These are phyloP conservation scores for Lindbergichthys nudifrons DNA, from an alignment of 2,797 vertebrate species.

Conservation along the genomic window DNA sequence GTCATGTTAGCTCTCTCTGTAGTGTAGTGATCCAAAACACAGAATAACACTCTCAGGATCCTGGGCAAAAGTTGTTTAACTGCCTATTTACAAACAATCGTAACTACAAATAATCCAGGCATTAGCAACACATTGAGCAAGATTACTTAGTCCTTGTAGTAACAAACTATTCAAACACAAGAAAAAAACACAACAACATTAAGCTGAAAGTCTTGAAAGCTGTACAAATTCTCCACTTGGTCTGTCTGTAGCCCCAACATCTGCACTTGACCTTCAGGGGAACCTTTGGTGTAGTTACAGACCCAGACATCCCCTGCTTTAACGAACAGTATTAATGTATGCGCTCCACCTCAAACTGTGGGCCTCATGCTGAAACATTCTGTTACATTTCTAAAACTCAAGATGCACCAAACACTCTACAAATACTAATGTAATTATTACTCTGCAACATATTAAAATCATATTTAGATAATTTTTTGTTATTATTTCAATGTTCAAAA, in stretches of 20 bases:
- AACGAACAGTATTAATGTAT: not conserved
- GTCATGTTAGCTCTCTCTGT: not conserved
- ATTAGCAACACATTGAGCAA: conserved; percentile 2
- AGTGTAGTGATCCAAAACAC: not conserved
- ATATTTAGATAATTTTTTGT: no score
- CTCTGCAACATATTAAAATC: no score
- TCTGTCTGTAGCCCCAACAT: not conserved
- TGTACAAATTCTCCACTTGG: not conserved
- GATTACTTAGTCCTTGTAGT: not conserved
- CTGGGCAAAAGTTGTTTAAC: no score
- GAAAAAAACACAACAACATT: not conserved
- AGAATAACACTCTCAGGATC: not conserved
- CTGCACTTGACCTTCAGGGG: conserved; percentile 2
- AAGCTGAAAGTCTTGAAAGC: not conserved
- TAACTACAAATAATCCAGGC: not conserved
- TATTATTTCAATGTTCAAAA: no score
- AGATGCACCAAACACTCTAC: no score
- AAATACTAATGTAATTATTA: no score
- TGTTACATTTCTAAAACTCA: no score
- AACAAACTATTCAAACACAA: not conserved
- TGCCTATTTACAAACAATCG: not conserved
- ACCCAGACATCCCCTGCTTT: not conserved
- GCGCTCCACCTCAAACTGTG: not conserved
- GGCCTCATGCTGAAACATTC: no score
- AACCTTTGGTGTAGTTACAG: not conserved